Percentiles rank a stretch among this genome's conserved stretches.
Evolutionary conservation across 2,888 invertebrate species (phyloP).

Genomic region (Dryobota labecula): DNA sequence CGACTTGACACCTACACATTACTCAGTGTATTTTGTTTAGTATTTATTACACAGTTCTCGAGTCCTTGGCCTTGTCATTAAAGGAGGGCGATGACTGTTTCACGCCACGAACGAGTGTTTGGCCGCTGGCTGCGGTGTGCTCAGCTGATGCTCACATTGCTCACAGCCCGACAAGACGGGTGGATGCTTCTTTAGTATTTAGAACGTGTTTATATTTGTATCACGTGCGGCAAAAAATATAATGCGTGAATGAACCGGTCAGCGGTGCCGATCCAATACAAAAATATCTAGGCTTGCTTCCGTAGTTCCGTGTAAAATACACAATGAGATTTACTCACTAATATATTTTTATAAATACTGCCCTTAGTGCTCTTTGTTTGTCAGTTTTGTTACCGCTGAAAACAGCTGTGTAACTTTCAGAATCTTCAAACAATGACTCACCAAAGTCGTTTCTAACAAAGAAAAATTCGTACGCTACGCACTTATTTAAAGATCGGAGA

Average conservation of each 20-base stretch:
- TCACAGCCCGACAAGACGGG: constrained; percentile 18
- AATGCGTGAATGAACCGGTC: constrained; percentile 47
- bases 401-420: constrained; percentile 23
- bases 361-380: constrained; percentile 22
- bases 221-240: constrained; percentile 43
- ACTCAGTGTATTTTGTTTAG: constrained; percentile 48
- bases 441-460: constrained; percentile 34
- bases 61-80: constrained; percentile 59
- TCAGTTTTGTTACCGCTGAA: constrained; percentile 8
- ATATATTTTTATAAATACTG: constrained; percentile 5
- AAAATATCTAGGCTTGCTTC: constrained; percentile 3
- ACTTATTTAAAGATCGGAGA: constrained; percentile 38
- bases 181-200: constrained; percentile 47
- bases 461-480: constrained; percentile 31
- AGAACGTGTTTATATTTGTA: constrained; percentile 57
- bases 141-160: constrained; percentile 44
- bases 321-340: neutral
- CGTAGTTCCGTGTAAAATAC: neutral
- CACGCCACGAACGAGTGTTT: constrained; percentile 59
- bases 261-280: neutral
- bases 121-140: constrained; percentile 46
- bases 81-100: constrained; percentile 59
- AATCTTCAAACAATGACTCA: constrained; percentile 33
- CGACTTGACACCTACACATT: constrained; percentile 31
- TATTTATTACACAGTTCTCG: constrained; percentile 31